These are phyloP conservation scores for Agriotes lineatus DNA, from an alignment of 2,888 invertebrate genomes.

Conservation along the genomic window DNA sequence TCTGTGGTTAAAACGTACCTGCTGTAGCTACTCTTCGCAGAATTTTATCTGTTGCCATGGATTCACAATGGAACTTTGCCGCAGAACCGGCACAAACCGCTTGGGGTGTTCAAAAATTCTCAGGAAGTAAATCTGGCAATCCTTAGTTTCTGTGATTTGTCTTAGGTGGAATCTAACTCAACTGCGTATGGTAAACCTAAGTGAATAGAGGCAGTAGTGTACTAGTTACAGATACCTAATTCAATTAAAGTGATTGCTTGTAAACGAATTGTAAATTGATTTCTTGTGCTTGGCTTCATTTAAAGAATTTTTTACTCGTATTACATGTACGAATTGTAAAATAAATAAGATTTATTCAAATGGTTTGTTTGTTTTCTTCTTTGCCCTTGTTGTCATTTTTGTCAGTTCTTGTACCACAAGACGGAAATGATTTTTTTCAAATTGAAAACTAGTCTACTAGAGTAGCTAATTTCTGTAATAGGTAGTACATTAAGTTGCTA, in stretches of 20 bases:
- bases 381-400: not conserved
- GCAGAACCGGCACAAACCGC: too few species aligned
- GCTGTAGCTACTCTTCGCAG: too few species aligned
- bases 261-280: conserved; percentile 24
- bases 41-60: too few species aligned
- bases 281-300: conserved; percentile 19
- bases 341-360: conserved; percentile 31
- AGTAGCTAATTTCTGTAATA: too few species aligned
- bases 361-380: not conserved
- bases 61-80: too few species aligned
- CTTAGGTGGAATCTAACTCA: conserved; percentile 23
- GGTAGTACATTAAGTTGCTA: too few species aligned
- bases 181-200: conserved; percentile 6
- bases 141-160: conserved; percentile 34
- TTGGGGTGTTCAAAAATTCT: not conserved
- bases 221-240: conserved; percentile 21
- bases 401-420: too few species aligned
- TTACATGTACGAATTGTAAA: conserved; percentile 32
- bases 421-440: not conserved
- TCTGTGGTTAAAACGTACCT: too few species aligned
- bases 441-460: too few species aligned
- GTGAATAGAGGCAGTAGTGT: conserved; percentile 20
- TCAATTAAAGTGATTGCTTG: conserved; percentile 26
- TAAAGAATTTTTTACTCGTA: conserved; percentile 24
- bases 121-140: conserved; percentile 26